phyloP scores from a whole-genome alignment of 2,888 invertebrate genomes.

The Argyresthia albistria region DNA sequence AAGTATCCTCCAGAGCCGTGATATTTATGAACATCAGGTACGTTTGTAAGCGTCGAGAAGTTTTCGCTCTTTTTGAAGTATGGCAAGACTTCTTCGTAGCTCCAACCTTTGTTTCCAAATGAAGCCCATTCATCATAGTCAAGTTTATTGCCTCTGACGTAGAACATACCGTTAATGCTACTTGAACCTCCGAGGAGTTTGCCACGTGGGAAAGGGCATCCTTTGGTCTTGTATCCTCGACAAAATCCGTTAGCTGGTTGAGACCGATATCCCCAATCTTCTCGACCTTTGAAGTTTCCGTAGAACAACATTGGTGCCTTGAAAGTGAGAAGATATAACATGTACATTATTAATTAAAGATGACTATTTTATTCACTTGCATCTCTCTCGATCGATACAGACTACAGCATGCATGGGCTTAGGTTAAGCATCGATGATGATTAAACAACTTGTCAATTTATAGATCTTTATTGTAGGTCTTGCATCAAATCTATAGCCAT shows the following conservation, averaged over 20 bases:
- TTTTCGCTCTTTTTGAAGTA: conserved; percentile 70
- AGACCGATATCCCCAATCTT: conserved; percentile 72
- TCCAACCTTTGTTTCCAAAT: conserved; percentile 69
- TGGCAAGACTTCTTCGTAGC: conserved; percentile 61
- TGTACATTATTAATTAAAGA: not conserved
- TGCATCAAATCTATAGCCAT: no score
- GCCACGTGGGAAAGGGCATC: conserved; percentile 74
- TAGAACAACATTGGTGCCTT: conserved; percentile 42
- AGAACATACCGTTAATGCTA: conserved; percentile 72
- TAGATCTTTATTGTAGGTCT: no score
- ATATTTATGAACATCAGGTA: conserved; percentile 23
- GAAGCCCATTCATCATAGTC: conserved; percentile 72
- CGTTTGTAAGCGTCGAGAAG: conserved; percentile 16
- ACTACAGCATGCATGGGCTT: no score
- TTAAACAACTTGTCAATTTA: no score
- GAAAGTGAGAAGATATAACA: conserved; percentile 21
- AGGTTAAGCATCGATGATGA: no score
- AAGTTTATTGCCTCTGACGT: conserved; percentile 62
- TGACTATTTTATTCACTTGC: no score
- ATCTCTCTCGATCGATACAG: no score
- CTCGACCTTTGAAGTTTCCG: conserved; percentile 15
- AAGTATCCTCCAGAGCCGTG: conserved; percentile 48
- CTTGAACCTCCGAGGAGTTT: conserved; percentile 75
- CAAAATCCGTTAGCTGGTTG: conserved; percentile 51
- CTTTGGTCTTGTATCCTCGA: conserved; percentile 37